These are phyloP conservation scores for Nemotelus nigrinus DNA, from an alignment of 2,888 invertebrate species.

Conservation along the genomic window DNA sequence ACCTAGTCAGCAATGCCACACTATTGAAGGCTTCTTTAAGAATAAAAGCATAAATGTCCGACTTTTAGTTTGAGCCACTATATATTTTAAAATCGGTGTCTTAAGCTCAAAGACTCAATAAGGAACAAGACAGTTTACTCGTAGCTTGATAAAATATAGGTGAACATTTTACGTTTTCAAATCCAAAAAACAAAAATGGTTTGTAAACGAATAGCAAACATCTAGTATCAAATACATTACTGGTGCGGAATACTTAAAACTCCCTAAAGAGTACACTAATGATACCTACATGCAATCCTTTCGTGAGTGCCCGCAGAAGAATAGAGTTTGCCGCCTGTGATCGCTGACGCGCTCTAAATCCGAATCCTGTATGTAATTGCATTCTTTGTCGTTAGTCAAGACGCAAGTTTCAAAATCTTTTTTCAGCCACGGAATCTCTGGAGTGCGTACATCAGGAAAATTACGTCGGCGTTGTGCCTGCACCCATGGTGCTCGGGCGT, in stretches of 20 bases:
- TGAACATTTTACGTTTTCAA: no score
- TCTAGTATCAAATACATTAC: no score
- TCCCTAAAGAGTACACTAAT: background rate
- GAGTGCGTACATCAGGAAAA: slow-evolving; percentile 83
- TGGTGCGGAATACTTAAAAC: background rate
- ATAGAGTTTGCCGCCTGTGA: slow-evolving; percentile 83
- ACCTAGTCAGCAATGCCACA: no score
- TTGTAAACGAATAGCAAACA: no score
- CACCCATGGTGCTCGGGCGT: slow-evolving; percentile 89
- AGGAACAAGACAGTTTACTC: no score
- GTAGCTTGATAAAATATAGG: no score
- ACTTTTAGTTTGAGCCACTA: no score
- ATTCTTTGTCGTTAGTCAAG: slow-evolving; percentile 79
- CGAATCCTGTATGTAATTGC: slow-evolving; percentile 69
- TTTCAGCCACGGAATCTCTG: slow-evolving; percentile 86
- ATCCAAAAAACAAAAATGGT: no score
- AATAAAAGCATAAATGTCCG: no score
- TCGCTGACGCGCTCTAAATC: slow-evolving; percentile 76
- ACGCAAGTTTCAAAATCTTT: slow-evolving; percentile 91
- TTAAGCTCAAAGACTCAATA: no score
- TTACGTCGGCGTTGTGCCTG: slow-evolving; percentile 86
- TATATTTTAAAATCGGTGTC: no score
- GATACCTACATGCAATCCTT: slow-evolving; percentile 76
- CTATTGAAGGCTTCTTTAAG: no score
- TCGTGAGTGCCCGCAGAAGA: slow-evolving; percentile 88